Base-by-base conservation (phyloP, 1,140 invertebrate species). In the Aphelenchoides besseyi region DNA sequence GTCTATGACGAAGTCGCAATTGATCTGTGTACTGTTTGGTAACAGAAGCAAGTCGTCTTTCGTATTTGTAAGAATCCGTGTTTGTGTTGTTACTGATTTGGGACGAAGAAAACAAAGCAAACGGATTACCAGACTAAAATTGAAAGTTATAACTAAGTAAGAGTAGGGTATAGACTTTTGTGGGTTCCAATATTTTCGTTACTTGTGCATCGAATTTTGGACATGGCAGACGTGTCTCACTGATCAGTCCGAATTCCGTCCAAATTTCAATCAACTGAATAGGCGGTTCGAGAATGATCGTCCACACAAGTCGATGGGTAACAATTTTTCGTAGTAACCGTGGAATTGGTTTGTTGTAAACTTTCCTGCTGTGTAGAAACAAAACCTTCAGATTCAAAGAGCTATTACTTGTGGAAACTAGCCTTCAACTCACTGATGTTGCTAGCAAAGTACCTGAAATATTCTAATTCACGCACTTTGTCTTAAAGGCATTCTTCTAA, bases 231-330 rank as follows among this genome's bases (percentile, higher is more conserved):
- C 81, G 53, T 28, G 69, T 71, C 32, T 82, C 72, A 57, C 53
- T 73, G 3, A 85, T 48, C 26, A 82, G 59, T 12, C 81, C 81
- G 61, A 74, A 85, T 69, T 82, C 81, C 23, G 73, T 81, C 81
- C 81, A 82, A 18, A 85, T 68, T 35, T 82, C 81, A 2, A 80
- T 48, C 28, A 82, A 61, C 18, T 75, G 63, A 1, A 73, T 68
- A 35, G 81, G 80, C 9, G 82, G 82, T 52, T 79, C 69, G 1
- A 83, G 57, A 2, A 83, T 70, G 23, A 84, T 29, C 16, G 28
- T 37, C 59, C 67, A 78, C 48, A 82, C 66, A 28, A 80, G 5
- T 18, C 36, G n/a, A 55, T 75, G 52, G 68, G 48, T 59, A 55
- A 76, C 41, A 26, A 78, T 33, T 36, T 48, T 68, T 18, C 76